Percentiles rank a stretch among this genome's conserved stretches.
Conservation (phyloP, 2,113 vertebrate genomes). For the Ochotona curzoniae region DNA sequence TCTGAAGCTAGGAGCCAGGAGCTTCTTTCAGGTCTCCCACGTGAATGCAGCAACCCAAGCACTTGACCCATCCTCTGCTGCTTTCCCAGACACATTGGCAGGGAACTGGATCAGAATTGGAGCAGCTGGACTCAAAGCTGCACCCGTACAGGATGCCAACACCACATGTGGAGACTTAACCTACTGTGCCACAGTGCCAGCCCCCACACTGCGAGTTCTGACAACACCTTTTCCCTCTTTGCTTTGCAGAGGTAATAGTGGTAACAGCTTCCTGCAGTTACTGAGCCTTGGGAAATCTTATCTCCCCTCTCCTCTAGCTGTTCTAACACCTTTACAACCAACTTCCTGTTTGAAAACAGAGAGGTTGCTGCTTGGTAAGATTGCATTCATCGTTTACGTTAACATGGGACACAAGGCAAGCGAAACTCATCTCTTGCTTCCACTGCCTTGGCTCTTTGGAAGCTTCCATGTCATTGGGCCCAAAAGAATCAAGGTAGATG, state of each 20-base stretch:
- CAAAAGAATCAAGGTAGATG: background rate
- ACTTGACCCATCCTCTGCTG: too few relatives aligned
- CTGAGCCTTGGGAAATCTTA: background rate
- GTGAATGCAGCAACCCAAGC: too few relatives aligned
- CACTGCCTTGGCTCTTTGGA: background rate
- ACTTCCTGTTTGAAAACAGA: background rate
- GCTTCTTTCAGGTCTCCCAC: too few relatives aligned
- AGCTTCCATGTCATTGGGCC: background rate
- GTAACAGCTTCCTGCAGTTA: background rate
- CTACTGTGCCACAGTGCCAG: too few relatives aligned
- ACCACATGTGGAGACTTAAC: too few relatives aligned
- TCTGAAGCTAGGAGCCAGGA: too few relatives aligned
- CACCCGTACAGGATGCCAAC: too few relatives aligned
- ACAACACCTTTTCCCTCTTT: background rate
- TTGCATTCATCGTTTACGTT: background rate
- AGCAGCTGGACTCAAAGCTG: too few relatives aligned
- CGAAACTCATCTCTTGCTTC: background rate
- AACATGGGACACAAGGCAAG: background rate
- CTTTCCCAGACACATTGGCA: too few relatives aligned
- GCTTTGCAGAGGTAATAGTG: background rate
- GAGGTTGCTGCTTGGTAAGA: background rate
- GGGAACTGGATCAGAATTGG: too few relatives aligned
- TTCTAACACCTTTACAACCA: background rate
- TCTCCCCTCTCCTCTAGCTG: background rate
- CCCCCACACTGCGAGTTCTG: background rate